Conservation (phyloP, 2,113 vertebrate genomes). For the Eurystomus gularis region DNA sequence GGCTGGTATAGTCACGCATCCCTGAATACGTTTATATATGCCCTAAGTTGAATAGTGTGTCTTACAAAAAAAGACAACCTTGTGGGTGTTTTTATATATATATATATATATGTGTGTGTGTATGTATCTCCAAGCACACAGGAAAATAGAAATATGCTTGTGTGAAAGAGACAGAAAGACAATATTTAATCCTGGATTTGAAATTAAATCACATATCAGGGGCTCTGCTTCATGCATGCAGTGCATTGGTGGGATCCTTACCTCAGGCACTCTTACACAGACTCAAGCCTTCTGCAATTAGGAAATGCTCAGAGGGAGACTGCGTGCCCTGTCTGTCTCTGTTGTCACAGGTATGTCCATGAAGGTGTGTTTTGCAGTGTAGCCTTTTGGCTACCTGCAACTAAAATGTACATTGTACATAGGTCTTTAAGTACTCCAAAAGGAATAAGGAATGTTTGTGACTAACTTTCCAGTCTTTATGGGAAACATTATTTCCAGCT, state of each 20-base stretch:
- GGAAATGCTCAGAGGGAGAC: not conserved
- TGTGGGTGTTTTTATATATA: no score
- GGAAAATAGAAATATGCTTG: not conserved
- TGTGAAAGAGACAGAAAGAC: not conserved
- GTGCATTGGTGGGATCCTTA: not conserved
- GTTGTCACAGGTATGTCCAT: not conserved
- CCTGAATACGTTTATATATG: not conserved
- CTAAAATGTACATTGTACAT: not conserved
- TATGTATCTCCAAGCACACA: not conserved
- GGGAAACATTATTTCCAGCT: not conserved
- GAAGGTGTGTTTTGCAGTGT: not conserved
- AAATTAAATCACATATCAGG: not conserved
- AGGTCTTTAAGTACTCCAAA: not conserved
- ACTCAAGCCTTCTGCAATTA: not conserved
- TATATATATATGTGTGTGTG: not conserved
- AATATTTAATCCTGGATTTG: not conserved
- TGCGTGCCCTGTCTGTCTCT: rapidly evolving
- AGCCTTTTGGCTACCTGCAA: not conserved
- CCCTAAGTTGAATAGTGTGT: not conserved
- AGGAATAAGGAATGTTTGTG: not conserved
- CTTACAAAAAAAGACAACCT: not conserved
- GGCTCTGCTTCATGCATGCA: not conserved
- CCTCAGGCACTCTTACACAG: not conserved
- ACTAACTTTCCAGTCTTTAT: not conserved
- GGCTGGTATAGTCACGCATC: not conserved